Evolutionary conservation across 2,888 invertebrate species (phyloP), one percentile per base, ranked within the genome.

Genomic region (Nycteola revayana): DNA sequence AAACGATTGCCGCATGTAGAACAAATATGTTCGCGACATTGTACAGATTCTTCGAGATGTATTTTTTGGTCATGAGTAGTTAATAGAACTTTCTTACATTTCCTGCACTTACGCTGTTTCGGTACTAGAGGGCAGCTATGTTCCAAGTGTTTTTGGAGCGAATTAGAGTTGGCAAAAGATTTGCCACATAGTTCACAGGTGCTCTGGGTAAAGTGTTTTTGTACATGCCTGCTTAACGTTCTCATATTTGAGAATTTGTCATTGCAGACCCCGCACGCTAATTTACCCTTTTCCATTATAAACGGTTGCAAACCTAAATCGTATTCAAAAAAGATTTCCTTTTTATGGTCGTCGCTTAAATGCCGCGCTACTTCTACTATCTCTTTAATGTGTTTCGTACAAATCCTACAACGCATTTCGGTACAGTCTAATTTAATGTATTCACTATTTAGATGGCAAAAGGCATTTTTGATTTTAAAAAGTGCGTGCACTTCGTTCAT

Each of bases 181-280:
- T 71, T 75, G 1, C 75, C 76, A 36, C 75, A 76, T 5, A 53
- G 56, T 11, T 68, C 72, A 23, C 75, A 76, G 0, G 69, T 68
- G 36, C 56, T 65, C 24, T 68, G 71, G 2, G 48, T 42, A 27
- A 53, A 74, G 49, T 76, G 76, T 0, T 56, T 54, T 17, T 68
- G 63, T 29, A 67, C 69, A 32, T 76, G 76, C 9, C 64, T 61
- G 27, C 69, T 74, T 6, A 75, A 39, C 6, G 54, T 49, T 0
- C 67, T 61, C 7, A 76, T 42, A 17, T 61, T 60, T 0, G 63
- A 49, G 36, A 65, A 72, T 32, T 66, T 68, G 1, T 33, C 36
- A 7, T 57, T 56, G 38, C 75, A 77, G 5, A 69, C 33, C 0
- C 52, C 51, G 27, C 75, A 76, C 7, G 42, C 40, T 7, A 62